Base-by-base conservation (phyloP, 2,797 vertebrate species). In the Tenualosa thibaudeaui region DNA sequence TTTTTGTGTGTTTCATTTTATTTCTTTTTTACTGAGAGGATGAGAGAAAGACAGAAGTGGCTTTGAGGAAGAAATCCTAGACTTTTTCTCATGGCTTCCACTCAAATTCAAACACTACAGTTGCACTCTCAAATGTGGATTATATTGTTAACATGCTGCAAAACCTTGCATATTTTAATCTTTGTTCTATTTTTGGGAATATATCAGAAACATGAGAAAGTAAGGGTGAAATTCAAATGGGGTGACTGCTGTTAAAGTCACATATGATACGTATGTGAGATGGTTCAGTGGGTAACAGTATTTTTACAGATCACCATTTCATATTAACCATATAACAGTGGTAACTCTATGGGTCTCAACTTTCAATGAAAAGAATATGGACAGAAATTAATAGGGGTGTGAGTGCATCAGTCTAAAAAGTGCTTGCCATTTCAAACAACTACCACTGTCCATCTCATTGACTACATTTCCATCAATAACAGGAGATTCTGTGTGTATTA, bases 11-110 rank as follows among this genome's bases (percentile, higher is more conserved):
- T 46, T 78, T 78, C 37, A 78, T 78, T 78, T 78, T 43, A 46
- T 78, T 43, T 46, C 71, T 78, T 78, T 49, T 78, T 78, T 19
- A 22, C 15, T 84, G 85, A 78, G 60, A 83, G 84, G 84, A 85
- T 58, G 56, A 26, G 60, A 83, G 62, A 78, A 68, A 81, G 13
- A 24, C 46, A 9, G 68, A 46, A 5, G 5, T 81, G 62, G 83
- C 86, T 85, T 85, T 82, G 50, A 60, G 53, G 53, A 31, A 82
- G 56, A 82, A 54, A 82, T 46, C 43, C 71, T 78, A 78, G 71
- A 78, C 19, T 78, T 78, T 78, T 46, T 78, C 71, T 78, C 71
- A 43, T 46, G 71, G 40, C 40, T 78, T 78, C 71, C 40, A 10
- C 71, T 78, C 71, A 78, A 78, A 78, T 78, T 78, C 71, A 78